These are phyloP conservation scores for Cylloceria caligata DNA, from an alignment of 2,888 invertebrate species.

Conservation along the genomic window DNA sequence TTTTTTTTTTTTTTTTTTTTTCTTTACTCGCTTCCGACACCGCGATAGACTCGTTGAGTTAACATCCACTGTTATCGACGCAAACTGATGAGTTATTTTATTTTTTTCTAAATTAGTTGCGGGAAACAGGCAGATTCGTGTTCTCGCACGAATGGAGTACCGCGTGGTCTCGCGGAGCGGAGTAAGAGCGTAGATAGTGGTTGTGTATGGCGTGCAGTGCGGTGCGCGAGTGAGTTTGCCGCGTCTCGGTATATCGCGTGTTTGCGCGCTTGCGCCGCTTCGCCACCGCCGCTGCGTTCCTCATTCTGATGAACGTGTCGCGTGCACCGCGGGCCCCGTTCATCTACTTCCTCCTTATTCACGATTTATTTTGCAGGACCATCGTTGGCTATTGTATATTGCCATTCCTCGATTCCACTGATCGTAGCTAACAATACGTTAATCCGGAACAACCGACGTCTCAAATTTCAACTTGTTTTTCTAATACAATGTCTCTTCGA, in stretches of 20 bases:
- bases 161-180: conserved; percentile 79
- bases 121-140: conserved; percentile 13
- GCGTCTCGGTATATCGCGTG: conserved; percentile 82
- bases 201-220: conserved; percentile 84
- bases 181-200: conserved; percentile 78
- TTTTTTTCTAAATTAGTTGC: conserved; percentile 6
- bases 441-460: too few relatives aligned
- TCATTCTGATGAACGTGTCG: conserved; percentile 69
- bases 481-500: too few relatives aligned
- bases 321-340: conserved; percentile 72
- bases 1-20: neutral
- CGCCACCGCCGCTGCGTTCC: conserved; percentile 63
- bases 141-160: conserved; percentile 67
- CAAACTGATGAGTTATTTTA: conserved; percentile 33
- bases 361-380: conserved; percentile 2
- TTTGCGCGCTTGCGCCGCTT: conserved; percentile 81
- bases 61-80: conserved; percentile 11
- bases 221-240: conserved; percentile 84
- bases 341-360: conserved; percentile 61
- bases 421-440: too few relatives aligned
- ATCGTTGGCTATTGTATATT: too few relatives aligned
- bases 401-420: too few relatives aligned
- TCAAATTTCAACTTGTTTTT: too few relatives aligned
- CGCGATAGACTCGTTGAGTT: conserved; percentile 44
- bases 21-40: conserved; percentile 32